Percentiles rank a stretch among this genome's conserved stretches.
phyloP scores from a whole-genome alignment of 2,888 invertebrate genomes.

The Eumerus sabulonum region DNA sequence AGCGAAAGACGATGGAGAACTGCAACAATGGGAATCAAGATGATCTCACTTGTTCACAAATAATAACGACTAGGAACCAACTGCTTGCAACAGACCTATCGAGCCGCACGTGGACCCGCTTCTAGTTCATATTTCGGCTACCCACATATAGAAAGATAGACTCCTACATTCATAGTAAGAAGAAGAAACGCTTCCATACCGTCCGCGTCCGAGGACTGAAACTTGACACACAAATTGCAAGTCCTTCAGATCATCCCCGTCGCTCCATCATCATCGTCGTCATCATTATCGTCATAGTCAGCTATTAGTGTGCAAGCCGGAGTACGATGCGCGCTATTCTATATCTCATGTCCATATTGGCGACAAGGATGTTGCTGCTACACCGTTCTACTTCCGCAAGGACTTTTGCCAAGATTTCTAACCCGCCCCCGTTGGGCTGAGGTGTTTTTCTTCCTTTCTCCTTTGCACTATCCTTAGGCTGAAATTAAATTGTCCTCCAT shows the following conservation, averaged over 20 bases:
- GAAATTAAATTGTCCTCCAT: conserved; percentile 33
- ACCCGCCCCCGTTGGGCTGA: background rate
- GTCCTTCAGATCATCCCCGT: conserved; percentile 39
- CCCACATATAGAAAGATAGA: no score
- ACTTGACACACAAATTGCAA: conserved; percentile 55
- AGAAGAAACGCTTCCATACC: background rate
- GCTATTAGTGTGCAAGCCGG: conserved; percentile 48
- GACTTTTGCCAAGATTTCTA: conserved; percentile 33
- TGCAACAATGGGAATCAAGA: conserved; percentile 24
- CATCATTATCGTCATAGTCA: conserved; percentile 27
- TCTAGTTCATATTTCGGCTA: no score
- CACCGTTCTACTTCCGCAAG: conserved; percentile 8
- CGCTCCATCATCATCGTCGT: conserved; percentile 12
- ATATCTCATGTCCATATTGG: background rate
- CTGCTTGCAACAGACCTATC: conserved; percentile 54
- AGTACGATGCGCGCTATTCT: background rate
- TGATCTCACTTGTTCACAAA: conserved; percentile 21
- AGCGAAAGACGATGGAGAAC: background rate
- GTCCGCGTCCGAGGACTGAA: conserved; percentile 14
- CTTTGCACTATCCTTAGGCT: conserved; percentile 29
- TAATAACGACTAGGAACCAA: conserved; percentile 32
- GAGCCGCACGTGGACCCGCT: conserved; percentile 11
- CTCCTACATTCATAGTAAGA: no score
- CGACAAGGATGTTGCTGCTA: conserved; percentile 10
- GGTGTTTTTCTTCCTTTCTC: background rate